These are phyloP conservation scores for Diarsia dahlii DNA, from an alignment of 2,888 invertebrate species.

Conservation along the genomic window DNA sequence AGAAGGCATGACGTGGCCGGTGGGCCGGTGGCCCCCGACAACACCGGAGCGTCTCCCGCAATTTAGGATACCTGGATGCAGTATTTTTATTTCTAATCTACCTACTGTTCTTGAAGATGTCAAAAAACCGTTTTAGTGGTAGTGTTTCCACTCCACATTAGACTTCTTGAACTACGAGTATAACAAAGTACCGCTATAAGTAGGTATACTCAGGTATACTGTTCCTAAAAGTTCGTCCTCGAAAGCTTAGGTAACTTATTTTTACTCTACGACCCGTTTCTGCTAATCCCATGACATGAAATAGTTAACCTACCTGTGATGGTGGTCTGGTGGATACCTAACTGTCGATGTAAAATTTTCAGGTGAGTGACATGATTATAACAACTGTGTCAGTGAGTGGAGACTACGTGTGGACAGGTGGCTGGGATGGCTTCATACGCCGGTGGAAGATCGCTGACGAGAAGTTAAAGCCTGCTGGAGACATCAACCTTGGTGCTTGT, in stretches of 20 bases:
- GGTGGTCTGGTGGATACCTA: background rate
- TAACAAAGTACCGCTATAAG: background rate
- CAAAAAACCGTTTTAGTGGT: background rate
- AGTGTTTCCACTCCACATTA: background rate
- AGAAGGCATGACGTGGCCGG: too few relatives aligned
- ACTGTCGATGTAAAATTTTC: constrained; percentile 20
- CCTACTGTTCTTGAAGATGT: background rate
- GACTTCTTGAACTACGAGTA: background rate
- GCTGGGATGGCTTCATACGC: constrained; percentile 90
- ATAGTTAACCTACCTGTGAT: background rate
- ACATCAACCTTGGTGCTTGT: constrained; percentile 81
- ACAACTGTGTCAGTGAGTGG: constrained; percentile 86
- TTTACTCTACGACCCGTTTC: background rate
- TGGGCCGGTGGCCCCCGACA: too few relatives aligned
- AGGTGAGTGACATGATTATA: constrained; percentile 89
- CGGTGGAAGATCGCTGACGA: constrained; percentile 82
- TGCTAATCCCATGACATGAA: background rate
- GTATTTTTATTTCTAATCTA: background rate
- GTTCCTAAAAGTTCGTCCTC: background rate
- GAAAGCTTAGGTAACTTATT: background rate
- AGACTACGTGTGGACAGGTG: constrained; percentile 89
- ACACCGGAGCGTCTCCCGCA: too few relatives aligned
- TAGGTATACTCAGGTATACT: background rate
- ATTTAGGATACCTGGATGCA: background rate
- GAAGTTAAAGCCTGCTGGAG: constrained; percentile 79